These are phyloP conservation scores for Lysandra bellargus DNA, from an alignment of 2,888 invertebrate genomes.

Conservation along the genomic window DNA sequence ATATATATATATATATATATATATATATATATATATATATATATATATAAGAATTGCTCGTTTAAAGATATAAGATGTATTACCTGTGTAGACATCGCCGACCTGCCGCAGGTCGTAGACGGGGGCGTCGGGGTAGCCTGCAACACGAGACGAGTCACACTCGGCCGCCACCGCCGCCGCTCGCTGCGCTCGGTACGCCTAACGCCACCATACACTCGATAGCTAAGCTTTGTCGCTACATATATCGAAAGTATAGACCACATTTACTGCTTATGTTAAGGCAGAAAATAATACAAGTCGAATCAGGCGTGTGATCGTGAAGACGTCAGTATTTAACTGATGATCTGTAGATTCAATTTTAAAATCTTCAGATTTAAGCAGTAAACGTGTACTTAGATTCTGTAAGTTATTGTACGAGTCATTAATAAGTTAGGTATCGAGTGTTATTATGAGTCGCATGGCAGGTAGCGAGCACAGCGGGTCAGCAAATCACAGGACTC, in stretches of 20 bases:
- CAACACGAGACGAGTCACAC: slow-evolving; percentile 42
- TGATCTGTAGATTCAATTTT: too few species aligned
- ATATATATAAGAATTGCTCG: too few species aligned
- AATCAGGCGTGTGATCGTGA: too few species aligned
- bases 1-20: too few species aligned
- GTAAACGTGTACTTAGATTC: too few species aligned
- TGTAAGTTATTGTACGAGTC: too few species aligned
- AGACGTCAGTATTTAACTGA: too few species aligned
- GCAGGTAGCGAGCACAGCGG: neutral
- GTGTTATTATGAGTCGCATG: neutral
- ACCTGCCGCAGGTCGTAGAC: slow-evolving; percentile 92
- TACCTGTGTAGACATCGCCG: slow-evolving; percentile 92
- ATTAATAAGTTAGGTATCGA: neutral
- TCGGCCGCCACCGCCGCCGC: slow-evolving; percentile 23
- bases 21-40: too few species aligned
- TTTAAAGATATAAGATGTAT: neutral
- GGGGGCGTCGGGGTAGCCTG: slow-evolving; percentile 84
- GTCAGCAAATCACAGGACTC: neutral
- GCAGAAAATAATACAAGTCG: too few species aligned
- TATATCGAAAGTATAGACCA: too few species aligned
- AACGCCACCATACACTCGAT: neutral
- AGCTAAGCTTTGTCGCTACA: neutral
- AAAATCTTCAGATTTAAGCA: too few species aligned
- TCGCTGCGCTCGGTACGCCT: slow-evolving; percentile 36
- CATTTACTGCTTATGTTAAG: too few species aligned